phyloP scores from a whole-genome alignment of 2,797 vertebrate genomes.

The Zenarchopterus dispar region DNA sequence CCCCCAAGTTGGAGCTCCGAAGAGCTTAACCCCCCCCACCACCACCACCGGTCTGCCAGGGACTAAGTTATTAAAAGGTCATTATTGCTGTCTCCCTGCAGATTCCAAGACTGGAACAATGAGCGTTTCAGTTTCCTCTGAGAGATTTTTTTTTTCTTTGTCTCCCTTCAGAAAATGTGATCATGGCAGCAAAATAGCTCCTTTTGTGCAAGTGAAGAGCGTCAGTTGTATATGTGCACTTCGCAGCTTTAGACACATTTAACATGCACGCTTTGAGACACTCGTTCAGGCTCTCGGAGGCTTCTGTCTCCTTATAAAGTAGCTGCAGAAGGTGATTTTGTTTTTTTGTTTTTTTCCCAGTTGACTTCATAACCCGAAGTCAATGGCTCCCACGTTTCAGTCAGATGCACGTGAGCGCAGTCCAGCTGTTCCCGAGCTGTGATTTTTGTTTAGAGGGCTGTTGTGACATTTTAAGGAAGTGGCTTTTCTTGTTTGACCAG shows the following conservation, averaged over 20 bases:
- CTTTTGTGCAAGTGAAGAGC: constrained; percentile 5
- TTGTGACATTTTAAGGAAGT: constrained; percentile 73
- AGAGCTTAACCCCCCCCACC: constrained; percentile 64
- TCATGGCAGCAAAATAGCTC: constrained; percentile 44
- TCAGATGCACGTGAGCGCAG: constrained; percentile 23
- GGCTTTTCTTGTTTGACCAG: constrained; percentile 72
- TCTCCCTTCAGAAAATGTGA: constrained; percentile 55
- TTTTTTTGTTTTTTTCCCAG: constrained; percentile 25
- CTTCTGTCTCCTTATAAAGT: no score
- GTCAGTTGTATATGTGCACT: constrained; percentile 24
- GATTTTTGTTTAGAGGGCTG: constrained; percentile 70
- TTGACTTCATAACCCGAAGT: constrained; percentile 24
- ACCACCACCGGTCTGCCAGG: constrained; percentile 52
- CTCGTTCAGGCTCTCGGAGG: no score
- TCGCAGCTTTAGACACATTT: not conserved
- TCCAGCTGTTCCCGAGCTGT: constrained; percentile 35
- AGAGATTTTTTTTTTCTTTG: constrained; percentile 48
- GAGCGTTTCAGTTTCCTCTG: constrained; percentile 53
- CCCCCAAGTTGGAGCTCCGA: constrained; percentile 57
- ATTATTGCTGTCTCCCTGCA: constrained; percentile 64
- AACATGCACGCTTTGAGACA: no score
- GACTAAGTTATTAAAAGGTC: constrained; percentile 79
- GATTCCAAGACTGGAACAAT: constrained; percentile 69
- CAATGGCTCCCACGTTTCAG: not conserved
- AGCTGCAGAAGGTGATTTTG: not conserved